Evolutionary conservation across 53 echinoderm and acorn worm genomes (phyloP), one percentile per base, ranked within the genome.

Genomic region (Astropecten irregularis): DNA sequence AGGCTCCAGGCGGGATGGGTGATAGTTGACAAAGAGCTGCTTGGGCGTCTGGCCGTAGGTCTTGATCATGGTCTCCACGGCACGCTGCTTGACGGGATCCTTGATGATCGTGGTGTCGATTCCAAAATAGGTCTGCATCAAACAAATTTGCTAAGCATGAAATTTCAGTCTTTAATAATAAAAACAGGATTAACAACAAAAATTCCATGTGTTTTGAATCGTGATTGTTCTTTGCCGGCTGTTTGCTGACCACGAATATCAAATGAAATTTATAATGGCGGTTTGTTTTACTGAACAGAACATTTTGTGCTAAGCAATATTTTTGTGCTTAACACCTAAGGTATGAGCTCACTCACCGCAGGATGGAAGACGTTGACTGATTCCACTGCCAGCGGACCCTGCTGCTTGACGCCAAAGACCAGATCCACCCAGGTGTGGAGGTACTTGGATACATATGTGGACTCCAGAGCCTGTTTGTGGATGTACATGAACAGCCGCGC

Each of bases 21-120:
- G 97, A 29, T 89, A 90, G 65, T 73, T 66, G 68, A 82, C 61
- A 83, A 97, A 97, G 26, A 97, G 79, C 82, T 94, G 97, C 73
- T 92, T 94, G 50, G 97, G 97, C 0, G 97, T 97, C 83, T 97
- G 97, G 7, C 97, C 97, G 57, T 97, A 97, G 28, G 97, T 97
- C 88, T 97, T 97, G 83, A 97, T 92, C 97, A 97, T 97, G 20
- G 97, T 97, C 81, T 97, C 97, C 47, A 97, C 86, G 2, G 97
- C 97, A 47, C 86, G 74, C 50, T 90, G 79, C 49, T 61, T 85
- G 30, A 94, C 87, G 2, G 87, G 88, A 58, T 97, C 97, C 35
- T 86, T 49, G 47, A 97, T 97, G 69, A 31, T 40, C 0, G 88
- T 87, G 1, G 87, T 93, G 83, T 97, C 97, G 11, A 92, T 88